Percentiles rank a stretch among this genome's conserved stretches.
Conservation (phyloP, 2,797 vertebrate genomes). For the Tapirus indicus region DNA sequence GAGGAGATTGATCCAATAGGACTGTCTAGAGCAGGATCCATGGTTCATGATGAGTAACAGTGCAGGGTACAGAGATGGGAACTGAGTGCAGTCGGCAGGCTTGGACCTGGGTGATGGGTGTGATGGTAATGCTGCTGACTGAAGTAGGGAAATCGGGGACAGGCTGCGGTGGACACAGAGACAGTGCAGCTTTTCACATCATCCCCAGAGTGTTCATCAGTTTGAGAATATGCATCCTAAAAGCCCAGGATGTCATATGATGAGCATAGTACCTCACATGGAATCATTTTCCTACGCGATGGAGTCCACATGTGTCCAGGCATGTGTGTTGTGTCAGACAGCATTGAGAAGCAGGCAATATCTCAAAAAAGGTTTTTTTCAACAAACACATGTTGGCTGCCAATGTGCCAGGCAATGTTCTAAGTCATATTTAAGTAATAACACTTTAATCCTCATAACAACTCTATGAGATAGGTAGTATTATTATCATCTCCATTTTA, state of each 20-base stretch:
- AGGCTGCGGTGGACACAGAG: background rate
- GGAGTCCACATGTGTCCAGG: background rate
- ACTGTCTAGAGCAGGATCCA: background rate
- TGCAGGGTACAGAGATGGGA: background rate
- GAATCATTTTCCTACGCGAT: background rate
- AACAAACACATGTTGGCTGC: too few species aligned
- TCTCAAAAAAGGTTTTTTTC: too few species aligned
- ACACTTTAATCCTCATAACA: background rate
- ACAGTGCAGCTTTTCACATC: background rate
- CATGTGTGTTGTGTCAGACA: background rate
- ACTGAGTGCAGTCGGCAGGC: background rate
- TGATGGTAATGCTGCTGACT: accelerated
- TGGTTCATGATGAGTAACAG: background rate
- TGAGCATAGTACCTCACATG: background rate
- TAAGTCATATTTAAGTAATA: background rate
- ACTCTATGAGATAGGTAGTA: background rate
- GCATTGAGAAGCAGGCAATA: background rate
- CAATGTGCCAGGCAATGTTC: too few species aligned
- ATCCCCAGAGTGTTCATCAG: background rate
- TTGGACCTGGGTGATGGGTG: background rate
- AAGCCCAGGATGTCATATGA: background rate
- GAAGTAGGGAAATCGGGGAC: background rate
- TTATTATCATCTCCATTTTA: background rate
- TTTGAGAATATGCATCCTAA: background rate
- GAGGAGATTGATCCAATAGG: accelerated